Evolutionary conservation across 2,888 invertebrate genomes (phyloP), one percentile per base, ranked within the genome.

Genomic region (Agrilus mali): DNA sequence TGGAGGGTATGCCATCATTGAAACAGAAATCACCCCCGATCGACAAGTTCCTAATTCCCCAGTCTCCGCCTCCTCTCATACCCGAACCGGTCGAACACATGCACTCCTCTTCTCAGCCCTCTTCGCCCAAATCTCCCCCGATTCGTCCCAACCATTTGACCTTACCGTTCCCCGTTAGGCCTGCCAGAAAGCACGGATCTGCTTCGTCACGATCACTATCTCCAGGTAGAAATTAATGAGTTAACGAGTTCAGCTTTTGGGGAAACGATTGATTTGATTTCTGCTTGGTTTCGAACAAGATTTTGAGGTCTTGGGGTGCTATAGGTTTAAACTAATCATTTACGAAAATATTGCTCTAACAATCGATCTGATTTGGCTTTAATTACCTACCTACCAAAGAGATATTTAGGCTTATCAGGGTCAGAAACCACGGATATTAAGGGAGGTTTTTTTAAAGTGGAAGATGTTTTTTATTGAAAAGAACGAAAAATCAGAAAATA

Each of bases 21-120:
- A 27, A 10, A 27, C 27, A 8, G 27, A 27, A 27, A 27, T 27
- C 27, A 27, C 27, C 27, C 27, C 27, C 27, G 27, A 27, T 27
- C 27, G 27, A 27, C 27, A 27, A 27, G 10, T 27, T 27, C 27
- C 10, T 10, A 4, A 27, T 10, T 27, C 27, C 27, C 10, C 27
- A 27, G 10, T 55, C 51, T 62, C 55, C 51, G 50, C 63, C 59
- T 61, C 73, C 59, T 65, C 69, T 65, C 38, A 61, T 74, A 68
- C 62, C 73, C 65, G 69, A 73, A 70, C 54, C 65, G 36, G 62
- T 64, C 35, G 60, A 60, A 50, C 60, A 54, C 46, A 56, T 74
- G 67, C 70, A 73, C 66, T 57, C 71, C 63, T 70, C 70, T 68
- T 62, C 56, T 33, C 55, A 58, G 38, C 43, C 54, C 17, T 41